Base-by-base conservation (phyloP, 2,888 invertebrate genomes). In the Homarus gammarus region DNA sequence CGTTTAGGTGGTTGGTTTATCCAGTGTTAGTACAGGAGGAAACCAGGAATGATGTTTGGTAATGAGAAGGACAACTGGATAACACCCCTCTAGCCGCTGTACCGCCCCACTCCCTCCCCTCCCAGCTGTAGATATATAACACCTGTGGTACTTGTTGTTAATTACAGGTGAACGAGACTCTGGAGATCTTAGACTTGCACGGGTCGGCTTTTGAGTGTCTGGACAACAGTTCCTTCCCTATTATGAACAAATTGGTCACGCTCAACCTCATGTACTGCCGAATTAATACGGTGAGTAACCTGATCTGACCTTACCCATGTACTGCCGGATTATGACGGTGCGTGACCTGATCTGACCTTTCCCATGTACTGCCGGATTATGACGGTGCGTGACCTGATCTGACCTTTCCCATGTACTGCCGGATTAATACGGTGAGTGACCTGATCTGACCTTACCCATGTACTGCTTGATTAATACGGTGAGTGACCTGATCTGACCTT, bases 151-250 rank as follows among this genome's bases (percentile, higher is more conserved):
- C n/a, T 77, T 49, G 15, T 61, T 18, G 31, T 51, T 40, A 15
- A 18, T 44, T 40, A 6, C 78, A 90, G 90, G 90, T 90, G 2
- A 79, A 70, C 40, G 27, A 33, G 15, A 77, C 78, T 5, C 79
- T 90, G 18, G 27, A 84, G 61, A 36, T 33, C 51, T 70, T 90
- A 56, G 90, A 90, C 51, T 56, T 90, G 8, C 90, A 87, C 73
- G 83, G 84, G n/a, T 87, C 90, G 8, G 78, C 87, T 33, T 78
- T 90, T 31, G 51, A 82, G 38, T 87, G 87, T 49, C 84, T 90
- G 40, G 90, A 90, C 79, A 90, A 90, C 84, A 61, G 72, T 10
- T 90, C 90, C 31, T 90, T 90, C 64, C 90, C 90, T 2, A 22
- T 72, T 51, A 51, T 90, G 73, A 70, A 87, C n/a, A 27, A 33